Conservation (phyloP, 2,888 invertebrate genomes). For the Cryptocephalus moraei region DNA sequence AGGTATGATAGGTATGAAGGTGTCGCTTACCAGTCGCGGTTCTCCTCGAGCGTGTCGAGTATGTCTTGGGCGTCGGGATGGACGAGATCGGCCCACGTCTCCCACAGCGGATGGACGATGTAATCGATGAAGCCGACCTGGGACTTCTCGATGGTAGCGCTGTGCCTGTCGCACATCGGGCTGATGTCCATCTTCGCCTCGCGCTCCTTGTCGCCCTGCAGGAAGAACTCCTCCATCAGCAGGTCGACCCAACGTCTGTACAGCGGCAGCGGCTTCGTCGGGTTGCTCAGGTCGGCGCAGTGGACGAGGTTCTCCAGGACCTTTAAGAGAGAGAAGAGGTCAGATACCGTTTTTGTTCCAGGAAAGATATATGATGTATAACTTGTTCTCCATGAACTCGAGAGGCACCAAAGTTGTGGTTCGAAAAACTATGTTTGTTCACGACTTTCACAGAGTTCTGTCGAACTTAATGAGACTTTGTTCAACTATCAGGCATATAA, state of each 20-base stretch:
- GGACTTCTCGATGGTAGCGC: constrained; percentile 95
- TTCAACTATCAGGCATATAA: too few species aligned
- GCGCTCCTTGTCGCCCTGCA: constrained; percentile 93
- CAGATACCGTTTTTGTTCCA: too few species aligned
- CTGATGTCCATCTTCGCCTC: constrained; percentile 95
- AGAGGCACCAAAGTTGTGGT: too few species aligned
- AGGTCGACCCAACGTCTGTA: constrained; percentile 92
- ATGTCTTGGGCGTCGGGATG: constrained; percentile 99
- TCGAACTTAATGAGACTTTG: too few species aligned
- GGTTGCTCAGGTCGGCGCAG: constrained; percentile 97
- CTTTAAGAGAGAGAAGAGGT: too few species aligned
- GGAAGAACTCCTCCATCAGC: constrained; percentile 98
- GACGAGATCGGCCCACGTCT: constrained; percentile 98
- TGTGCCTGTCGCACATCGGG: constrained; percentile 98
- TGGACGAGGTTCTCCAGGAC: constrained; percentile 94
- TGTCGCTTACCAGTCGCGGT: constrained; percentile 74
- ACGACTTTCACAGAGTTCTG: too few species aligned
- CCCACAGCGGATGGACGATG: constrained; percentile 99
- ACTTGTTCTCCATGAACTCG: too few species aligned
- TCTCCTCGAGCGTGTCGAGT: constrained; percentile 94
- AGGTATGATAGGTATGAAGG: too few species aligned
- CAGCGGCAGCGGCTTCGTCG: constrained; percentile 88
- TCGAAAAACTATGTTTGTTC: too few species aligned
- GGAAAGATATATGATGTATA: too few species aligned
- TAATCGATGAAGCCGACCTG: constrained; percentile 99